Evolutionary conservation across 2,797 vertebrate genomes (phyloP).

Genomic region (Salmo trutta): DNA sequence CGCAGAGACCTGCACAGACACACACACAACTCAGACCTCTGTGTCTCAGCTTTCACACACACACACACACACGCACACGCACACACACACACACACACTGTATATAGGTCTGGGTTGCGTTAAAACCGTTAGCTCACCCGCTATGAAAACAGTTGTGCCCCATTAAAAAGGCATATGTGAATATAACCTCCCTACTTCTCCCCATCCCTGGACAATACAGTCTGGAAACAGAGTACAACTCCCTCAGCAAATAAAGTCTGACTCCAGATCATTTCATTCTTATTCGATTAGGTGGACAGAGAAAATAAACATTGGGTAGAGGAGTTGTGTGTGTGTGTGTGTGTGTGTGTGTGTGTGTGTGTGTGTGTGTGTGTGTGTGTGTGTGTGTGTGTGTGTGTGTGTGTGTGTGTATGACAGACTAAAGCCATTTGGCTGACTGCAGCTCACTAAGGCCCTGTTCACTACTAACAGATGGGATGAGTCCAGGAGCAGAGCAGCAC

Average conservation of each 20-base stretch:
- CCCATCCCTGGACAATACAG: constrained; percentile 48
- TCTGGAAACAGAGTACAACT: constrained; percentile 67
- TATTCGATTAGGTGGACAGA: constrained; percentile 57
- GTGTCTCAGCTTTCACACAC: neutral
- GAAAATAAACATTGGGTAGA: constrained; percentile 40
- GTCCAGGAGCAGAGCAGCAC: neutral
- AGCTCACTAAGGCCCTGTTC: constrained; percentile 21
- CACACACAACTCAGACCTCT: neutral
- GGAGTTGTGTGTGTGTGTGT: neutral
- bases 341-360: neutral
- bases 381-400: neutral
- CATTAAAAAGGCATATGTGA: constrained; percentile 68
- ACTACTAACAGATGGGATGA: constrained; percentile 48
- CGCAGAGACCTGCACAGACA: neutral
- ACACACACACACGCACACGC: constrained; percentile 3
- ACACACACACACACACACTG: constrained; percentile 31
- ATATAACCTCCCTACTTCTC: constrained; percentile 17
- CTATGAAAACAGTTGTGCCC: constrained; percentile 73
- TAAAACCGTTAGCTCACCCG: constrained; percentile 65
- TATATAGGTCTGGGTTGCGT: constrained; percentile 68
- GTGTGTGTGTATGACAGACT: neutral
- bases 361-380: neutral
- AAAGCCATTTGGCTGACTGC: neutral
- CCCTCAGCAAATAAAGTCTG: constrained; percentile 50
- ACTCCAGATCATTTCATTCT: constrained; percentile 46